Evolutionary conservation across 2,113 vertebrate species (phyloP).

Genomic region (Pardalotus punctatus): DNA sequence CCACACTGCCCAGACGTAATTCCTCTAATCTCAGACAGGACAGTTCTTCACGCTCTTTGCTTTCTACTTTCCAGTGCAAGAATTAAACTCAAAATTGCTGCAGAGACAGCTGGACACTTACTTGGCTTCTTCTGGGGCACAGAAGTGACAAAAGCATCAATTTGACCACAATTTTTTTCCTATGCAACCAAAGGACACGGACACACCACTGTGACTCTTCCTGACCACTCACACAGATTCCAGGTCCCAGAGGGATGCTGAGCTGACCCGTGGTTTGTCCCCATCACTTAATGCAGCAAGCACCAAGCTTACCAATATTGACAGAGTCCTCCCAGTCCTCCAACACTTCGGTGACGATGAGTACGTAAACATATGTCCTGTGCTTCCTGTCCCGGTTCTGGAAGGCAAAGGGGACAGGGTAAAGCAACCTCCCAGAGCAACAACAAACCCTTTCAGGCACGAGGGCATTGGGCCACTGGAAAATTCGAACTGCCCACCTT

Average conservation of each 20-base stretch:
- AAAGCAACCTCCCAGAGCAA: background rate
- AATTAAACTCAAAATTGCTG: background rate
- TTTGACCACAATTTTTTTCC: background rate
- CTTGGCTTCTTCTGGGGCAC: background rate
- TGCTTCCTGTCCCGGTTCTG: conserved; percentile 97
- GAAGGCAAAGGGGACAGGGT: background rate
- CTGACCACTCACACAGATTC: background rate
- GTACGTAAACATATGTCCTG: conserved; percentile 96
- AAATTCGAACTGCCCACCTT: background rate
- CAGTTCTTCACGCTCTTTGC: background rate
- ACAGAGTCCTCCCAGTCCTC: conserved; percentile 99
- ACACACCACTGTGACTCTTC: background rate
- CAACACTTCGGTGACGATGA: conserved; percentile 94
- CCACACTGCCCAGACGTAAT: background rate
- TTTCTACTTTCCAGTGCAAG: background rate
- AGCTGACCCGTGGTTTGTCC: background rate
- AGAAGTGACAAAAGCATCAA: background rate
- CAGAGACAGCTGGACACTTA: background rate
- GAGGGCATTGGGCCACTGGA: background rate
- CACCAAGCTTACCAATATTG: conserved; percentile 86
- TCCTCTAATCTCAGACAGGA: background rate
- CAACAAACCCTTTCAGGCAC: background rate
- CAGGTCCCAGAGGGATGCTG: background rate
- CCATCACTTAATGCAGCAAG: background rate
- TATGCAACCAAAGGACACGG: background rate